Base-by-base conservation (phyloP, 2,888 invertebrate species). In the Meiosimyza platycephala region DNA sequence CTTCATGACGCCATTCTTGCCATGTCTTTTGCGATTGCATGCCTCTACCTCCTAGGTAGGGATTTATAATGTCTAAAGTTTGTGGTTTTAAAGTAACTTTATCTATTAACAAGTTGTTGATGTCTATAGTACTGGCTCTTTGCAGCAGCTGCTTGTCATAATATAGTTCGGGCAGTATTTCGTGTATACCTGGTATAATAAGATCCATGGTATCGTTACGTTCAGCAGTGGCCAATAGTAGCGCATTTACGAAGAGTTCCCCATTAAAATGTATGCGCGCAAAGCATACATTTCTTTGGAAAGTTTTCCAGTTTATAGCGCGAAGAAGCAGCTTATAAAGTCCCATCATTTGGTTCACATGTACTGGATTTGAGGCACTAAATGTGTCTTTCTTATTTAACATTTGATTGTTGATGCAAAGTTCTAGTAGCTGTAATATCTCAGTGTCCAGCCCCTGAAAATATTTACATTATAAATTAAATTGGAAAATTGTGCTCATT, bases 211-310 rank as follows among this genome's bases (percentile, higher is more conserved):
- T 69, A 40, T 73, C 72, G 6, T 7, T n/a, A 18, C 68, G 72
- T 16, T 73, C 59, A 11, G 18, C 28, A 15, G 69, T 12, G 13
- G 72, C 72, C 22, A 57, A n/a, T n/a, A 73, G 18, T 4, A 73
- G 47, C 11, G 69, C 63, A 52, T 69, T 69, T 0, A 69, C 52
- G 28, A 69, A 40, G 1, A 73, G 28, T 7, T 50, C 69, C 15
- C 51, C 64, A 55, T 73, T 73, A 15, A 73, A 2, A 51, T 73
- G 64, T n/a, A 33, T 16, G 13, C 72, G 68, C 4, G 72, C 72
- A 64, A 69, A 73, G 18, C 68, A 69, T 13, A 50, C 64, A 28
- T 68, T 63, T 2, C 64, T 54, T 52, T 64, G 68, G 52, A 73
- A 73, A 6, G 59, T 73, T 9, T 64, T 16, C 72, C 72, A 73